Conservation (phyloP, 2,113 vertebrate species). For the Prunella fulvescens region DNA sequence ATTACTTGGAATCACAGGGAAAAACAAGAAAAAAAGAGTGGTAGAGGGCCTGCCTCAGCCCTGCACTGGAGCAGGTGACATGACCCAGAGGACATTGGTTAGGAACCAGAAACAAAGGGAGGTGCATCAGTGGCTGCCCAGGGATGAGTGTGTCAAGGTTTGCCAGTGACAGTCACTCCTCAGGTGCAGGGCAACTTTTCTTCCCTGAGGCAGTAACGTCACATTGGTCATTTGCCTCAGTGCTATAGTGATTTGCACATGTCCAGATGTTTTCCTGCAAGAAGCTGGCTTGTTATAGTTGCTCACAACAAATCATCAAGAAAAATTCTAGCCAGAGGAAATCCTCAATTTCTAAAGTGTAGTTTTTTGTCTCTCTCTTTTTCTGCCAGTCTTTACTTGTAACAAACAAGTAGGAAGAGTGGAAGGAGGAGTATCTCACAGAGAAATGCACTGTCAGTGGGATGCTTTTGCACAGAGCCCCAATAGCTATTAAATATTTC, state of each 20-base stretch:
- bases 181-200: neutral
- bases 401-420: neutral
- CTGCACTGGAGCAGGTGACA: neutral
- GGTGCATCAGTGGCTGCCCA: rapidly evolving
- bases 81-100: neutral
- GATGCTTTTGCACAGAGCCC: neutral
- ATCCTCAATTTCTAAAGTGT: neutral
- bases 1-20: neutral
- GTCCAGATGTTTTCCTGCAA: neutral
- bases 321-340: neutral
- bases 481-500: constrained; percentile 48
- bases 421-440: neutral
- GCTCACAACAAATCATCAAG: neutral
- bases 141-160: neutral
- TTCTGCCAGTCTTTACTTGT: neutral
- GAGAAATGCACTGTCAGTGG: neutral
- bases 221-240: neutral
- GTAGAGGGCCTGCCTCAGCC: neutral
- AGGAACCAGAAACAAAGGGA: neutral
- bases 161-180: neutral
- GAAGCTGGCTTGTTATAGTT: neutral
- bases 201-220: neutral
- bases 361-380: neutral
- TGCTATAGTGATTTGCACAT: neutral
- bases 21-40: rapidly evolving